These are phyloP conservation scores for Apodemia zela DNA, from an alignment of 2,888 invertebrate genomes.

Conservation along the genomic window DNA sequence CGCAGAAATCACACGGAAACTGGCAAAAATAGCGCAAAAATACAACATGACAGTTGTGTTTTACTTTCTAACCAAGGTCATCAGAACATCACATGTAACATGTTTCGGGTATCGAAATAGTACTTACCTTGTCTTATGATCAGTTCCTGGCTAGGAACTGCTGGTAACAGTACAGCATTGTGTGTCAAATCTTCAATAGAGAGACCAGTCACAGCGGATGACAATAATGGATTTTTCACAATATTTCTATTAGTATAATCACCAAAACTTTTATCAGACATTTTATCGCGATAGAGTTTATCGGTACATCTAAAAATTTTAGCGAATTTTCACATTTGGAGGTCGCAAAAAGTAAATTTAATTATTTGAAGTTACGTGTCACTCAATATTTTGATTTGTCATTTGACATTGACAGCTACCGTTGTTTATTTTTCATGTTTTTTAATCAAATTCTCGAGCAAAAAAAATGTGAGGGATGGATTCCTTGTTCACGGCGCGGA, in stretches of 20 bases:
- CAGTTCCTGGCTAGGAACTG: slow-evolving; percentile 63
- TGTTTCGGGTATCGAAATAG: slow-evolving; percentile 49
- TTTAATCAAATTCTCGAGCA: not conserved
- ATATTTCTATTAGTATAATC: slow-evolving; percentile 63
- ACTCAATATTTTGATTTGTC: slow-evolving; percentile 67
- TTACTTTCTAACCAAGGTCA: slow-evolving; percentile 45
- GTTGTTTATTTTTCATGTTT: slow-evolving; percentile 20
- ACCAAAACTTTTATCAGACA: slow-evolving; percentile 75
- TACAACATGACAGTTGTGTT: slow-evolving; percentile 29
- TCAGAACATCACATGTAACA: slow-evolving; percentile 37
- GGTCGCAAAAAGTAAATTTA: slow-evolving; percentile 73
- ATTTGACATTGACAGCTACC: slow-evolving; percentile 38
- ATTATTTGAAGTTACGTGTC: slow-evolving; percentile 77
- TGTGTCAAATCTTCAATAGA: slow-evolving; percentile 87
- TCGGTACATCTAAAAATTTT: slow-evolving; percentile 57
- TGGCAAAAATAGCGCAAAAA: slow-evolving; percentile 45
- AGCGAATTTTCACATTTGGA: slow-evolving; percentile 73
- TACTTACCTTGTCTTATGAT: slow-evolving; percentile 66
- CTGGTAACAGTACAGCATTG: slow-evolving; percentile 86
- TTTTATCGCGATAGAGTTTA: slow-evolving; percentile 46
- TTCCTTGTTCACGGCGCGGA: not conserved
- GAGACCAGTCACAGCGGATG: slow-evolving; percentile 86
- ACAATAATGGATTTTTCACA: slow-evolving; percentile 85
- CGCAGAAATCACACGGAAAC: slow-evolving; percentile 29
- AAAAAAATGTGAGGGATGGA: not conserved